A percentile compares a stretch with the other conserved stretches of the same genome.
These are phyloP conservation scores for Drosophila mauritiana DNA, from an alignment of 1,140 invertebrate species.

Conservation along the genomic window DNA sequence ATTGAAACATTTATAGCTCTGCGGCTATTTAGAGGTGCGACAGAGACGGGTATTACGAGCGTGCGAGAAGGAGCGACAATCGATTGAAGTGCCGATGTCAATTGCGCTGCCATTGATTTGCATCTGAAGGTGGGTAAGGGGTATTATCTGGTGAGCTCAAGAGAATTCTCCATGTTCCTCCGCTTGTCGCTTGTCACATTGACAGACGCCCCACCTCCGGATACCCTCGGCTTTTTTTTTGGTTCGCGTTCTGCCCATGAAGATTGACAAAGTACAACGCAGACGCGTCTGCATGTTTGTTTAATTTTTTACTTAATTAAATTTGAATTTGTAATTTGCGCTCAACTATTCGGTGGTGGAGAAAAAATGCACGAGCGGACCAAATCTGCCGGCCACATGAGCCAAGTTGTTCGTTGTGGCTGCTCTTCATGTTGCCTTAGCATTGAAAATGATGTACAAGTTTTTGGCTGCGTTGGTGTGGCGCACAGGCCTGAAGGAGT, in stretches of 20 bases:
- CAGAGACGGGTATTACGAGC: constrained; percentile 14
- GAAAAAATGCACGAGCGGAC: constrained; percentile 32
- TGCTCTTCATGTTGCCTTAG: constrained; percentile 73
- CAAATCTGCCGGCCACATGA: constrained; percentile 77
- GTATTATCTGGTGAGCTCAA: background rate
- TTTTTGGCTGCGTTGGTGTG: constrained; percentile 76
- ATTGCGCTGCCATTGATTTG: constrained; percentile 67
- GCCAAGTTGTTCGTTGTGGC: constrained; percentile 39
- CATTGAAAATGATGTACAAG: constrained; percentile 82
- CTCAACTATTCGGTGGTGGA: constrained; percentile 57
- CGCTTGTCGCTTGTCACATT: constrained; percentile 81
- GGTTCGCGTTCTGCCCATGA: background rate
- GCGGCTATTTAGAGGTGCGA: constrained; percentile 30
- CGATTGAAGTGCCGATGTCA: constrained; percentile 76
- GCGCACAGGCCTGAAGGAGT: constrained; percentile 57
- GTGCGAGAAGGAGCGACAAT: constrained; percentile 39
- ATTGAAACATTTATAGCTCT: constrained; percentile 79
- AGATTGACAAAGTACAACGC: constrained; percentile 74
- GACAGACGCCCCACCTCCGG: constrained; percentile 57
- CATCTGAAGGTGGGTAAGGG: constrained; percentile 19
- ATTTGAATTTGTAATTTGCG: constrained; percentile 83
- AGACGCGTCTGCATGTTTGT: constrained; percentile 79
- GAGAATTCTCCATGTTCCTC: constrained; percentile 66
- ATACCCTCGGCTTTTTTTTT: background rate
- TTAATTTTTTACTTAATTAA: constrained; percentile 84